A percentile compares a stretch with the other conserved stretches of the same genome.
Evolutionary conservation across 2,113 vertebrate genomes (phyloP).

Genomic region (Austrofundulus limnaeus): DNA sequence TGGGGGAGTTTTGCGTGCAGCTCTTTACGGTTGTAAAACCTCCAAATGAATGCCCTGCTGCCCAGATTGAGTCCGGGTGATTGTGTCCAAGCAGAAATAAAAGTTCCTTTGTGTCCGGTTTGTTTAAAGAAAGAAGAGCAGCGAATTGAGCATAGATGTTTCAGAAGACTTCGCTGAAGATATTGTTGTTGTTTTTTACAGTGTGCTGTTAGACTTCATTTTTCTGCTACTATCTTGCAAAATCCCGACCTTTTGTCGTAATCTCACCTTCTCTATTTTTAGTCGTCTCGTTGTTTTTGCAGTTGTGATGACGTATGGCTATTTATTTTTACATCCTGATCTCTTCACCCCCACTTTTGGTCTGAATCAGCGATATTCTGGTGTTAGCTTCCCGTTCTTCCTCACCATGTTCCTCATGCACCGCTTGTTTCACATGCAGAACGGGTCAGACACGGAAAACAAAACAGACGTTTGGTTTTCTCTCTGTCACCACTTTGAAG

Average conservation of each 20-base stretch:
- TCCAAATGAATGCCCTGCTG: conserved; percentile 11
- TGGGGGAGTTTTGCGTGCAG: conserved; percentile 30
- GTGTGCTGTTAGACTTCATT: neutral
- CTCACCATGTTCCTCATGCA: conserved; percentile 25
- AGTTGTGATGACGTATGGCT: conserved; percentile 6
- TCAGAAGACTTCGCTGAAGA: neutral
- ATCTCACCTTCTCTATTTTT: neutral
- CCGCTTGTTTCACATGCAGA: conserved; percentile 33
- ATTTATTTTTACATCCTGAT: conserved; percentile 19
- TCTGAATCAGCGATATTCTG: conserved; percentile 55
- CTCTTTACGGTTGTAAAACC: conserved; percentile 6
- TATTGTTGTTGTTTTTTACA: neutral
- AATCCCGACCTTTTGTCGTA: conserved; percentile 1
- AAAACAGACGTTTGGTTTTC: conserved; percentile 27
- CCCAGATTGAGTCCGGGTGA: conserved; percentile 8
- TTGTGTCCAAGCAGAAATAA: conserved; percentile 18
- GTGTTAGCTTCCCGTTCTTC: neutral
- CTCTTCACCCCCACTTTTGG: conserved; percentile 6
- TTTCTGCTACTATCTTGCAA: conserved; percentile 2
- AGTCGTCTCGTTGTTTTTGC: neutral
- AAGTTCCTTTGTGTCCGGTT: conserved; percentile 7
- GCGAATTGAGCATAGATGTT: neutral
- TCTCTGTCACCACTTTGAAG: conserved; percentile 52
- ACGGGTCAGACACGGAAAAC: conserved; percentile 21
- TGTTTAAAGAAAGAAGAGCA: neutral